Evolutionary conservation across 2,888 invertebrate genomes (phyloP).

Genomic region (Andrena praecox): DNA sequence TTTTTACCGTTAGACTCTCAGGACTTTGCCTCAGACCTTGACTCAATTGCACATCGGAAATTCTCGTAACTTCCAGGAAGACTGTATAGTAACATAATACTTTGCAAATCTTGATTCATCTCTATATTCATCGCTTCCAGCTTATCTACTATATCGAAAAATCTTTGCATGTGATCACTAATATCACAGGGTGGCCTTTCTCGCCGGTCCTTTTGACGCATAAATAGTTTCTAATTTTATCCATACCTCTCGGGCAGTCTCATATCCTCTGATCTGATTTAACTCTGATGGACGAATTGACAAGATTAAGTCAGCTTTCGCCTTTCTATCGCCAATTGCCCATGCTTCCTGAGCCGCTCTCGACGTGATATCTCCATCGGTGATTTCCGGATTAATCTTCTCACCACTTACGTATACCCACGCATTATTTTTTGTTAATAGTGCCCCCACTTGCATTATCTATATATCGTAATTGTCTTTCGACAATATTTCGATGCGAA

Average conservation of each 20-base stretch:
- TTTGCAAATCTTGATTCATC: neutral
- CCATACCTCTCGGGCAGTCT: constrained; percentile 17
- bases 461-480: no score
- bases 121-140: neutral
- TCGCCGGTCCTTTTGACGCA: constrained; percentile 7
- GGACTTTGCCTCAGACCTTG: neutral
- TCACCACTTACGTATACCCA: no score
- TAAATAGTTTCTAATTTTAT: neutral
- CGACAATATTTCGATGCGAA: no score
- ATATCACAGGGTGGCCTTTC: neutral
- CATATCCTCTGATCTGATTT: neutral
- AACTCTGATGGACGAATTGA: neutral
- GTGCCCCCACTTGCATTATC: no score
- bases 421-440: no score
- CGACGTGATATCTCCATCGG: no score
- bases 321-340: neutral
- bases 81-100: neutral
- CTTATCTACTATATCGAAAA: neutral
- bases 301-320: constrained; percentile 19
- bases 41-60: constrained; percentile 15
- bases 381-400: no score
- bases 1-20: neutral
- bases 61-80: constrained; percentile 12
- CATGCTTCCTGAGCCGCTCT: neutral
- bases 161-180: neutral